Conservation (phyloP, 2,888 invertebrate species). For the Cephonodes hylas region DNA sequence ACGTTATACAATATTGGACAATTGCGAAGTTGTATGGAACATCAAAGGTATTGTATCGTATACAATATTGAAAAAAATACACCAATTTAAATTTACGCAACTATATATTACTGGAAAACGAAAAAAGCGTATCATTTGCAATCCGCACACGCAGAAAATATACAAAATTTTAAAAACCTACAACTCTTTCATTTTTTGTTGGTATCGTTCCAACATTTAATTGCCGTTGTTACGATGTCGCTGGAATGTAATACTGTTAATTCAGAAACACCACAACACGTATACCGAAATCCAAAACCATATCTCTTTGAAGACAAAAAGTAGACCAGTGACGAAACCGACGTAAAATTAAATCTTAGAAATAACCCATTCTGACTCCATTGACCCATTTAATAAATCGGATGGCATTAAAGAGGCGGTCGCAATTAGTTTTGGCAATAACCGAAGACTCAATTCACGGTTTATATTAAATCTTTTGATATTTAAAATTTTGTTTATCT, state of each 20-base stretch:
- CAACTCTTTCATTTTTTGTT: neutral
- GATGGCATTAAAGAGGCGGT: neutral
- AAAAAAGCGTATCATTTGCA: neutral
- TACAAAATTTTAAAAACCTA: neutral
- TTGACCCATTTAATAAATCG: slow-evolving; percentile 4
- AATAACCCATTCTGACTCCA: neutral
- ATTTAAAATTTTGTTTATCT: neutral
- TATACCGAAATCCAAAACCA: neutral
- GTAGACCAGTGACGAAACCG: neutral
- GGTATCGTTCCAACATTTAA: neutral
- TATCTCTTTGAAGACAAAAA: neutral
- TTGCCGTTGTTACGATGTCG: neutral
- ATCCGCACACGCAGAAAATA: neutral
- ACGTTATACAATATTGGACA: too few species aligned
- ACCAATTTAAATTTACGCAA: too few species aligned
- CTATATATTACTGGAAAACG: too few species aligned
- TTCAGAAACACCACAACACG: neutral
- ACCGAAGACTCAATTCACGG: neutral
- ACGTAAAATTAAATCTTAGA: neutral
- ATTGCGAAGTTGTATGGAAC: too few species aligned
- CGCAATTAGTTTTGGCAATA: slow-evolving; percentile 8
- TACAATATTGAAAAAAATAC: too few species aligned
- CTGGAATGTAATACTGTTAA: neutral
- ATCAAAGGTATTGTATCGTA: too few species aligned
- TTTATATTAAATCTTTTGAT: neutral